A percentile compares a stretch with the other conserved stretches of the same genome.
Conservation (phyloP, 2,888 invertebrate genomes). For the Conomelus anceps region DNA sequence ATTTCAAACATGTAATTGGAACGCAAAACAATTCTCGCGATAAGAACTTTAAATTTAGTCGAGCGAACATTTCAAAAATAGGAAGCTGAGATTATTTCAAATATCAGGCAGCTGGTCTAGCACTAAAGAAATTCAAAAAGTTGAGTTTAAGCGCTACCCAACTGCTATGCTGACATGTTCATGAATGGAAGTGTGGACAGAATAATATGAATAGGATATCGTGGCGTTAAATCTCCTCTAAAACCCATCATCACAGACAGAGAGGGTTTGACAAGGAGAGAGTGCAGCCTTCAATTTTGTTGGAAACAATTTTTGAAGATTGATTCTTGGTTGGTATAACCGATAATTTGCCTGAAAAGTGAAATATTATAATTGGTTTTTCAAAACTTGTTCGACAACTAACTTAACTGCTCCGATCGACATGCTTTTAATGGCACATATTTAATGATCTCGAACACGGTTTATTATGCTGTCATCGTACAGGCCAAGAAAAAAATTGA, state of each 20-base stretch:
- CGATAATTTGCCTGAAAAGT: background rate
- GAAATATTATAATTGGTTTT: background rate
- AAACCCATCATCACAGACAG: background rate
- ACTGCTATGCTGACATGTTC: background rate
- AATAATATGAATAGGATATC: background rate
- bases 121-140: no score
- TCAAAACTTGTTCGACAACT: background rate
- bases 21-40: no score
- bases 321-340: background rate
- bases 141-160: background rate
- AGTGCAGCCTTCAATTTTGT: background rate
- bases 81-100: no score
- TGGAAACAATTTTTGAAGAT: background rate
- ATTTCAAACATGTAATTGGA: no score
- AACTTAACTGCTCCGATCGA: background rate
- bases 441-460: background rate
- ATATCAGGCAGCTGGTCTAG: background rate
- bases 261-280: background rate
- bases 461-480: background rate
- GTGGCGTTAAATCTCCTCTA: background rate
- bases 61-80: no score
- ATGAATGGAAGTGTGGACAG: background rate
- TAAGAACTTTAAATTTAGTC: no score
- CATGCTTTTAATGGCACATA: background rate
- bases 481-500: background rate